Conservation (phyloP, 2,888 invertebrate genomes). For the Lepidonotus clava region DNA sequence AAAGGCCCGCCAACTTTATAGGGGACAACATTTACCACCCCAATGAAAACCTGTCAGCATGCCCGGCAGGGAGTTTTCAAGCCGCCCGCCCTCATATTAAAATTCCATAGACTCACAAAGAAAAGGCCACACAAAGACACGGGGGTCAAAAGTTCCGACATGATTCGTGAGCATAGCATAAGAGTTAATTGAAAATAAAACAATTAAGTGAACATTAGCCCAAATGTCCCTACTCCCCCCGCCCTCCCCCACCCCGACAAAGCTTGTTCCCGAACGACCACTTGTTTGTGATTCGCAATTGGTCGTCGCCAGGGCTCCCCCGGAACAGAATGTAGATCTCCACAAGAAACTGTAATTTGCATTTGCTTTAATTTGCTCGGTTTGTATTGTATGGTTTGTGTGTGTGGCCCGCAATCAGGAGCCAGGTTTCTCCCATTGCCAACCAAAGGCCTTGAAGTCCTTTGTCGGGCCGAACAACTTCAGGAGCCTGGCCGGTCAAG, state of each 20-base stretch:
- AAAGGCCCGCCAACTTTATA: conserved; percentile 22
- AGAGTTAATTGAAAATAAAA: conserved; percentile 53
- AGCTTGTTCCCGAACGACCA: not conserved
- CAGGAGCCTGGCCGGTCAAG: not conserved
- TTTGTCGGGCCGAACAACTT: not conserved
- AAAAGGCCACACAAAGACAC: conserved; percentile 13
- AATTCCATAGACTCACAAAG: conserved; percentile 32
- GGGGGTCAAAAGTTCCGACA: conserved; percentile 39
- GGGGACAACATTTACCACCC: conserved; percentile 36
- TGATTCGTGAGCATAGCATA: conserved; percentile 15
- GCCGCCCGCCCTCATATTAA: conserved; percentile 27
- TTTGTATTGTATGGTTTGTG: not conserved
- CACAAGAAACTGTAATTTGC: conserved; percentile 24
- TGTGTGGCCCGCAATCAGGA: not conserved
- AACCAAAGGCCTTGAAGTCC: not conserved
- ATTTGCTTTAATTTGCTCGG: conserved; percentile 15
- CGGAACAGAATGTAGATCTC: not conserved
- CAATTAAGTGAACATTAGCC: conserved; percentile 44
- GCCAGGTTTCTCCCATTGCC: not conserved
- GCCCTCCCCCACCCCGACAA: too few relatives aligned
- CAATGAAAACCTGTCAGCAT: not conserved
- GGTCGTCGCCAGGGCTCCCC: not conserved
- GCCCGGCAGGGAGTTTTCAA: not conserved
- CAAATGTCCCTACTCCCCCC: not conserved
- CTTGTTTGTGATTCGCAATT: too few relatives aligned